These are phyloP conservation scores for Tryphoninae sp. DNA, from an alignment of 2,888 invertebrate genomes.

Conservation along the genomic window DNA sequence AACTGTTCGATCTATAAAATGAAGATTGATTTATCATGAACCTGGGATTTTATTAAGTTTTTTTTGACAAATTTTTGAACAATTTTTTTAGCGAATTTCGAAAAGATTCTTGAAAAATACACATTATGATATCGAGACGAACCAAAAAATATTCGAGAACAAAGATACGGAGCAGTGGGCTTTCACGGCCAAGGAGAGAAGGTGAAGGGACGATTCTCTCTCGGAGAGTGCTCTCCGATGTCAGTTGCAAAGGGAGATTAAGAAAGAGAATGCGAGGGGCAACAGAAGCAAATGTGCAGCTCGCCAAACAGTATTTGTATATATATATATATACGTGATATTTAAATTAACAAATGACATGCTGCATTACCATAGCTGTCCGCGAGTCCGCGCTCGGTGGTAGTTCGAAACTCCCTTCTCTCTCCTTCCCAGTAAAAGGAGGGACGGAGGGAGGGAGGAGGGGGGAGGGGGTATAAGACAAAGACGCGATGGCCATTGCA, in stretches of 20 bases:
- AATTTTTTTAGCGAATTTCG: too few relatives aligned
- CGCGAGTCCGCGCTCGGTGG: slow-evolving; percentile 69
- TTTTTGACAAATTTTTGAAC: too few relatives aligned
- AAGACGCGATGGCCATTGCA: slow-evolving; percentile 58
- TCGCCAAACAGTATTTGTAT: slow-evolving; percentile 22
- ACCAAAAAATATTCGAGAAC: slow-evolving; percentile 2
- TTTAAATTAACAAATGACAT: slow-evolving; percentile 80
- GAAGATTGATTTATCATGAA: too few relatives aligned
- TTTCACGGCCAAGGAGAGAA: slow-evolving; percentile 34
- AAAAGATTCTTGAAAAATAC: neutral
- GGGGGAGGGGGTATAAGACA: slow-evolving; percentile 55
- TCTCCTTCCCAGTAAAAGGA: slow-evolving; percentile 24
- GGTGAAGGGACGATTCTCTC: slow-evolving; percentile 46
- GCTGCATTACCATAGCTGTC: slow-evolving; percentile 77
- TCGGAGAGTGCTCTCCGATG: slow-evolving; percentile 27
- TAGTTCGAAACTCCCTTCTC: slow-evolving; percentile 70
- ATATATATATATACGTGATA: slow-evolving; percentile 70
- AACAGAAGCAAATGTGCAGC: slow-evolving; percentile 60
- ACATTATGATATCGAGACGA: neutral
- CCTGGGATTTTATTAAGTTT: too few relatives aligned
- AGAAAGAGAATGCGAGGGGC: slow-evolving; percentile 57
- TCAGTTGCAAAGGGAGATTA: slow-evolving; percentile 46
- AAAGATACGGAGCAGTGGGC: neutral
- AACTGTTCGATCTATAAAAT: too few relatives aligned
- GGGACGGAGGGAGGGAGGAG: slow-evolving; percentile 10